A percentile compares a stretch with the other conserved stretches of the same genome.
These are phyloP conservation scores for Anoplius nigerrimus DNA, from an alignment of 2,888 invertebrate genomes.

Conservation along the genomic window DNA sequence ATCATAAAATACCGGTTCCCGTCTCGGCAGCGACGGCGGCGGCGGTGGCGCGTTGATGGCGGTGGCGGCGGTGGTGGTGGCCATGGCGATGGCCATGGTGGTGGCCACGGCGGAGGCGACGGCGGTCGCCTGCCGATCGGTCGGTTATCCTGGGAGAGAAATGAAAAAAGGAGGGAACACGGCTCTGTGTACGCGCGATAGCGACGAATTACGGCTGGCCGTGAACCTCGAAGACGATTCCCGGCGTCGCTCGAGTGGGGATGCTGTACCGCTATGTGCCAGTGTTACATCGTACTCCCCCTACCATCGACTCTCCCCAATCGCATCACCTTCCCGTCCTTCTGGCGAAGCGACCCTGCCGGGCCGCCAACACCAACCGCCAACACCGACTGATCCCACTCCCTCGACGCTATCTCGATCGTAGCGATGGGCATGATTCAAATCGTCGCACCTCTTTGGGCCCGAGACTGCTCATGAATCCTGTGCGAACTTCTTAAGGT, in stretches of 20 bases:
- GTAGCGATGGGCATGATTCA: no score
- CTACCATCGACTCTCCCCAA: constrained; percentile 16
- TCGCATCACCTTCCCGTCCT: constrained; percentile 11
- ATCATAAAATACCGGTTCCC: constrained; percentile 38
- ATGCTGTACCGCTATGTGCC: constrained; percentile 69
- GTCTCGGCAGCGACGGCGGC: not conserved
- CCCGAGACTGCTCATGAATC: no score
- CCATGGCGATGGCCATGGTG: no score
- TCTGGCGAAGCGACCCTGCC: not conserved
- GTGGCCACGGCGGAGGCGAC: no score
- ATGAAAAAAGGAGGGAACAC: constrained; percentile 11
- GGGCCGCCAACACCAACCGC: not conserved
- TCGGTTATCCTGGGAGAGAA: constrained; percentile 30
- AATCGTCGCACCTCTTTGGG: no score
- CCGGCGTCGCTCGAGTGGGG: constrained; percentile 52
- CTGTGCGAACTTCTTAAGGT: no score
- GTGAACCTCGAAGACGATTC: constrained; percentile 56
- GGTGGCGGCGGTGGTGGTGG: no score
- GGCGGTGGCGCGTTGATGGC: not conserved
- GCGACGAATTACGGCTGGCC: constrained; percentile 52
- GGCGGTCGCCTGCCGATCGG: constrained; percentile 39
- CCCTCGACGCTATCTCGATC: constrained; percentile 28
- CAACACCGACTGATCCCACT: constrained; percentile 12
- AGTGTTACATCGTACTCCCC: constrained; percentile 64
- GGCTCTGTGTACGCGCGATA: constrained; percentile 32